These are phyloP conservation scores for Phrixothrix hirtus DNA, from an alignment of 2,888 invertebrate genomes.

Conservation along the genomic window DNA sequence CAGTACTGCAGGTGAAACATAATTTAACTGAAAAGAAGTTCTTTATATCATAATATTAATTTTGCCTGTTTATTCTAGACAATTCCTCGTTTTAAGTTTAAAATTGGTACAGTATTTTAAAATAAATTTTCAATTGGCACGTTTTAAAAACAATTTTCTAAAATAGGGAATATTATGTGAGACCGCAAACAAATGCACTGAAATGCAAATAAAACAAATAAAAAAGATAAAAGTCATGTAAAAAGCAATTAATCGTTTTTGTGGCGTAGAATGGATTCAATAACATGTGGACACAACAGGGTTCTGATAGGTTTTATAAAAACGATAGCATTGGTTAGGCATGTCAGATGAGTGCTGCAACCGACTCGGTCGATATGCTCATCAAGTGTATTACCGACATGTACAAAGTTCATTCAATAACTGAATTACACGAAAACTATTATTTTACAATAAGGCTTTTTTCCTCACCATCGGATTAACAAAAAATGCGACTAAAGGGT, in stretches of 20 bases:
- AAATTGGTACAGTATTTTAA: too few relatives aligned
- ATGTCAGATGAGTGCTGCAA: constrained; percentile 38
- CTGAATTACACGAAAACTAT: constrained; percentile 24
- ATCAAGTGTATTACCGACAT: constrained; percentile 48
- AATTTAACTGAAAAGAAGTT: too few relatives aligned
- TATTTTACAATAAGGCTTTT: too few relatives aligned
- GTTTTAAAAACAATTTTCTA: background rate
- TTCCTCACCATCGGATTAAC: too few relatives aligned
- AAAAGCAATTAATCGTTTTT: constrained; percentile 54
- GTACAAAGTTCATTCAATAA: constrained; percentile 44
- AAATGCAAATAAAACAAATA: constrained; percentile 15
- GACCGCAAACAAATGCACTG: constrained; percentile 9
- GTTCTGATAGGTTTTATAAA: constrained; percentile 40
- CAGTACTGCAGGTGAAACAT: too few relatives aligned
- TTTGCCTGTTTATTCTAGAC: too few relatives aligned
- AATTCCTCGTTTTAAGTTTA: too few relatives aligned
- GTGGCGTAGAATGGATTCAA: constrained; percentile 49
- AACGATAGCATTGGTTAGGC: constrained; percentile 30
- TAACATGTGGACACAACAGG: constrained; percentile 48
- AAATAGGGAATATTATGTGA: constrained; percentile 4
- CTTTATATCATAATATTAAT: too few relatives aligned
- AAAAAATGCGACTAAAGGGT: too few relatives aligned
- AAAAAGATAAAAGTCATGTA: constrained; percentile 37
- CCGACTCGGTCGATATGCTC: constrained; percentile 45
- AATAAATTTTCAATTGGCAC: background rate